Evolutionary conservation across 53 echinoderm and acorn worm genomes (phyloP).

Genomic region (Patiria pectinifera): DNA sequence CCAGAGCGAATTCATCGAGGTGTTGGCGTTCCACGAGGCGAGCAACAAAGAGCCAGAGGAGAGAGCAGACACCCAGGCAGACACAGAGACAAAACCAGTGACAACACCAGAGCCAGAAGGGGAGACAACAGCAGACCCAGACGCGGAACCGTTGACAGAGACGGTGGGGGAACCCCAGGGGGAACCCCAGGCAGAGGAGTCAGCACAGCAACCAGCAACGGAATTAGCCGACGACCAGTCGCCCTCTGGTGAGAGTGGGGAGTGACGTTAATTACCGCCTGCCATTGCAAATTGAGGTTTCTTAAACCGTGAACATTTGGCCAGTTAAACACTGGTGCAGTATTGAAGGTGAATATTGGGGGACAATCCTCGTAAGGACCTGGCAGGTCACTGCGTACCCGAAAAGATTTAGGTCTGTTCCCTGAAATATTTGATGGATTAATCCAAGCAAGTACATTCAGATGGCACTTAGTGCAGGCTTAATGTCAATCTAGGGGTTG

Average conservation of each 20-base stretch:
- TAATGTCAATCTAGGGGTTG: too few relatives aligned
- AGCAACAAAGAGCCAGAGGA: not conserved
- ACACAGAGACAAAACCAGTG: slow-evolving; percentile 1
- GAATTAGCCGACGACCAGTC: not conserved
- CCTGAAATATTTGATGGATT: too few relatives aligned
- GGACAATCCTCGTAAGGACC: too few relatives aligned
- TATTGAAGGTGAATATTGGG: not conserved
- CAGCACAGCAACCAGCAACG: not conserved
- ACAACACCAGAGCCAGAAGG: not conserved
- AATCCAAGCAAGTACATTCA: too few relatives aligned
- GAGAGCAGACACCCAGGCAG: not conserved
- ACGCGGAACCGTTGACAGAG: not conserved
- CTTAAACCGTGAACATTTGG: not conserved
- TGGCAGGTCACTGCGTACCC: too few relatives aligned
- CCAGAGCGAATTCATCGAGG: slow-evolving; percentile 86
- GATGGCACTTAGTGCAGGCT: too few relatives aligned
- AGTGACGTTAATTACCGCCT: not conserved
- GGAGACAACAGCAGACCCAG: not conserved
- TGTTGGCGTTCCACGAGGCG: slow-evolving; percentile 82
- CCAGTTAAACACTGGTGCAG: not conserved
- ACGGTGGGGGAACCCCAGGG: not conserved
- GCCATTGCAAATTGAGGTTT: not conserved
- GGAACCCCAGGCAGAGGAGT: not conserved
- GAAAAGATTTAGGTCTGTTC: too few relatives aligned
- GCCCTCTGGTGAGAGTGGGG: not conserved